These are phyloP conservation scores for Synchiropus splendidus DNA, from an alignment of 2,113 vertebrate genomes.

Conservation along the genomic window DNA sequence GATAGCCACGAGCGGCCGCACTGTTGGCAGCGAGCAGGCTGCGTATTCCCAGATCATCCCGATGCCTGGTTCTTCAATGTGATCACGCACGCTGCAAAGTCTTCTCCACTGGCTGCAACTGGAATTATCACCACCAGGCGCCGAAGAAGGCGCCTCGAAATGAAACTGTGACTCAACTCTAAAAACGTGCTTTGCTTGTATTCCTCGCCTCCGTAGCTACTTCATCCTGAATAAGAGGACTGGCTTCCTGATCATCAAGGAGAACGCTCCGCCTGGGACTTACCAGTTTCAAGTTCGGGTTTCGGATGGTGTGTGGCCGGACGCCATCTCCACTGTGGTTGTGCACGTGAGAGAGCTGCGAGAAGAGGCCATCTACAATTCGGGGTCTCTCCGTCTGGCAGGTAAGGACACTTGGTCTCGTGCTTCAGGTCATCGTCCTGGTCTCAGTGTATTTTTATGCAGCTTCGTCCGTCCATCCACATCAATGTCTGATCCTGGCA, in stretches of 20 bases:
- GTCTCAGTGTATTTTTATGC: too few relatives aligned
- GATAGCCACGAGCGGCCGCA: not conserved
- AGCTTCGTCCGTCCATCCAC: too few relatives aligned
- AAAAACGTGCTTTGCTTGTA: not conserved
- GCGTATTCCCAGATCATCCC: too few relatives aligned
- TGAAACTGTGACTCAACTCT: too few relatives aligned
- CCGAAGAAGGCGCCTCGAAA: too few relatives aligned
- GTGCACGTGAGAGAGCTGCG: slow-evolving; percentile 75
- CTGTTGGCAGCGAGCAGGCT: not conserved
- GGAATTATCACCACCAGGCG: too few relatives aligned
- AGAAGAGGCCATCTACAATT: slow-evolving; percentile 74
- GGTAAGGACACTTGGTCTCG: slow-evolving; percentile 63
- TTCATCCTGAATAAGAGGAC: slow-evolving; percentile 81
- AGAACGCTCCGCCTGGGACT: slow-evolving; percentile 67
- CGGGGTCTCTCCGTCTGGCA: slow-evolving; percentile 72
- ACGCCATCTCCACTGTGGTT: slow-evolving; percentile 69
- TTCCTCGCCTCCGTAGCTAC: slow-evolving; percentile 51
- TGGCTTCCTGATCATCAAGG: slow-evolving; percentile 78
- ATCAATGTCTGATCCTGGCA: too few relatives aligned
- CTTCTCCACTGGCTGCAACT: too few relatives aligned
- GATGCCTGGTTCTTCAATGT: too few relatives aligned
- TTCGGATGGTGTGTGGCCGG: slow-evolving; percentile 81
- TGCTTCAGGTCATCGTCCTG: too few relatives aligned
- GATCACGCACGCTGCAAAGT: too few relatives aligned
- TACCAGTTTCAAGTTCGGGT: slow-evolving; percentile 77